Evolutionary conservation across 2,888 invertebrate genomes (phyloP).

Genomic region (Carpatolechia fugitivella): DNA sequence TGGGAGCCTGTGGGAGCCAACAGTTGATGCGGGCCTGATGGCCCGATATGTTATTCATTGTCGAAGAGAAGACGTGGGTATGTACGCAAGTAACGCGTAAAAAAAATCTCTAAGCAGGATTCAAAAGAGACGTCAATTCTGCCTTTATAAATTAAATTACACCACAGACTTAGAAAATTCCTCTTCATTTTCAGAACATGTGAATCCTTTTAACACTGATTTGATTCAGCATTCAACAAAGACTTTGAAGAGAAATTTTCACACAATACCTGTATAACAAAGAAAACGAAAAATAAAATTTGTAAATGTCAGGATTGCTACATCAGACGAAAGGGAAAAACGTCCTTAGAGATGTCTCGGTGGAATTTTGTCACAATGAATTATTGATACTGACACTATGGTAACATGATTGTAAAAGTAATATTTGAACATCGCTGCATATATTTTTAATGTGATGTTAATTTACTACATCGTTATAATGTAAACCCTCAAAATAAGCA

Average conservation of each 20-base stretch:
- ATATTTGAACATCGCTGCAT: too few relatives aligned
- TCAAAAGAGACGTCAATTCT: background rate
- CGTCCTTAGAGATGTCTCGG: constrained; percentile 47
- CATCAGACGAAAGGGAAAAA: constrained; percentile 64
- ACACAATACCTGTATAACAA: constrained; percentile 60
- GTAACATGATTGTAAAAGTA: background rate
- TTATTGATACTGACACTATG: constrained; percentile 19
- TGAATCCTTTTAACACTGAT: constrained; percentile 48
- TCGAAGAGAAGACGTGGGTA: background rate
- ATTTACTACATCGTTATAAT: too few relatives aligned
- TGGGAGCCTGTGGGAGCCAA: constrained; percentile 21
- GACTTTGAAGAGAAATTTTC: constrained; percentile 62
- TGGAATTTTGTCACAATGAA: constrained; percentile 6
- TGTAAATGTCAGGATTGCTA: constrained; percentile 70
- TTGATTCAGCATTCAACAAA: constrained; percentile 56
- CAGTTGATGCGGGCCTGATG: background rate
- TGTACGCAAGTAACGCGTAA: background rate
- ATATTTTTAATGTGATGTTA: too few relatives aligned
- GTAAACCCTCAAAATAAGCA: too few relatives aligned
- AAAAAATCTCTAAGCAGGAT: background rate
- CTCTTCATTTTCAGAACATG: constrained; percentile 32
- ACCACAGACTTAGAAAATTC: too few relatives aligned
- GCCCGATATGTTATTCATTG: background rate
- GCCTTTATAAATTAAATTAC: too few relatives aligned
- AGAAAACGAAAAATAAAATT: constrained; percentile 63